Conservation (phyloP, 2,888 invertebrate genomes). For the Aphrophora alni region DNA sequence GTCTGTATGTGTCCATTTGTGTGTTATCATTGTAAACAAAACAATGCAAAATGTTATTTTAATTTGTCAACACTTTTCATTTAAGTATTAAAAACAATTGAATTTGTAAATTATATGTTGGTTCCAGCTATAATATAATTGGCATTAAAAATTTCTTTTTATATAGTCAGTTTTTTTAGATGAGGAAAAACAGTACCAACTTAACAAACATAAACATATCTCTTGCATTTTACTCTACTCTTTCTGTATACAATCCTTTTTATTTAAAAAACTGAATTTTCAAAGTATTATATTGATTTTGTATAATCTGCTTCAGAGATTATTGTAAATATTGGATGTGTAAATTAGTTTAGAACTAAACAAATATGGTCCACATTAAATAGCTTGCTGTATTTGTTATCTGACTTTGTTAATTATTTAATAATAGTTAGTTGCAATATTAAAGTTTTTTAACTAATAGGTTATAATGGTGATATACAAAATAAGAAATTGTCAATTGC, state of each 20-base stretch:
- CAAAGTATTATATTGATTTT: too few relatives aligned
- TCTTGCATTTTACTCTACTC: background rate
- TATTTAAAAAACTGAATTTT: too few relatives aligned
- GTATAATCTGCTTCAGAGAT: background rate
- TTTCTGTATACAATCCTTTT: too few relatives aligned
- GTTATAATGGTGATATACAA: background rate
- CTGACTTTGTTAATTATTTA: background rate
- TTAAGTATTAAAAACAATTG: too few relatives aligned
- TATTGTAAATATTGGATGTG: background rate
- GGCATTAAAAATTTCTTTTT: too few relatives aligned
- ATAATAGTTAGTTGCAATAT: background rate
- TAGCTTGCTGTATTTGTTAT: background rate
- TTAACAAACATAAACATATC: background rate
- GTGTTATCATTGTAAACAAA: too few relatives aligned
- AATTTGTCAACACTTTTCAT: too few relatives aligned
- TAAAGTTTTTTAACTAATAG: background rate
- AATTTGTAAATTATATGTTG: too few relatives aligned
- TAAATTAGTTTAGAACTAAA: background rate
- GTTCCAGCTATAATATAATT: too few relatives aligned
- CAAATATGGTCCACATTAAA: background rate
- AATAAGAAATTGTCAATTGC: background rate
- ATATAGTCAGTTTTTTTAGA: background rate
- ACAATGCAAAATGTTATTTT: too few relatives aligned
- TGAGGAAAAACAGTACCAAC: background rate
- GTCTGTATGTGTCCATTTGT: too few relatives aligned